A percentile compares a stretch with the other conserved stretches of the same genome.
Conservation (phyloP, 2,113 vertebrate species). For the Microcebus murinus region DNA sequence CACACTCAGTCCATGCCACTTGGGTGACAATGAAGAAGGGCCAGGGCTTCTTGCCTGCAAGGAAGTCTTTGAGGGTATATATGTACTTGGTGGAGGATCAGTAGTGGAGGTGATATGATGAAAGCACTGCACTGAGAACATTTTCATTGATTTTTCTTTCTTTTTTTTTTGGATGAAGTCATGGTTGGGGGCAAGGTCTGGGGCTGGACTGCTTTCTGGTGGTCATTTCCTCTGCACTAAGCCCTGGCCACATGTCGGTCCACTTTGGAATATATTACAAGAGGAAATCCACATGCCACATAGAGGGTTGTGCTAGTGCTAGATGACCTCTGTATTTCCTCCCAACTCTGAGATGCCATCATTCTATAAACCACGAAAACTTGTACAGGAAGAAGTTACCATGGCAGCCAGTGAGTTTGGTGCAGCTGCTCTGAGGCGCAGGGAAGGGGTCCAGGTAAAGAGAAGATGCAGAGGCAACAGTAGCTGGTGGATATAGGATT, state of each 20-base stretch:
- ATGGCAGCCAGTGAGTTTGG: not conserved
- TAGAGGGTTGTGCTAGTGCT: too few species aligned
- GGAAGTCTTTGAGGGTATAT: not conserved
- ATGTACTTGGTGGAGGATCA: not conserved
- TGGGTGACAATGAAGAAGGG: not conserved
- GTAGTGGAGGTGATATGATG: not conserved
- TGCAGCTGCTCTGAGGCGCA: not conserved
- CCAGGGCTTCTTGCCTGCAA: not conserved
- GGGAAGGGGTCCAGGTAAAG: not conserved
- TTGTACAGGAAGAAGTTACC: not conserved
- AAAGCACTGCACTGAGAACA: not conserved
- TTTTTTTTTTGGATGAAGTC: not conserved
- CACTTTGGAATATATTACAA: not conserved
- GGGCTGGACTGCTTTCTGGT: not conserved
- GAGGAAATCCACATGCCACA: not conserved
- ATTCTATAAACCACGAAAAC: not conserved
- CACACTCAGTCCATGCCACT: not conserved
- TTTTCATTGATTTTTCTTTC: not conserved
- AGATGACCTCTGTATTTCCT: not conserved
- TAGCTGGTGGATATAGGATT: not conserved
- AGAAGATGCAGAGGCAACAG: not conserved
- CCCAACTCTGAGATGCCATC: not conserved
- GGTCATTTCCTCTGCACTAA: not conserved
- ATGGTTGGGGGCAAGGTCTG: not conserved
- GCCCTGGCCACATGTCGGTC: not conserved